phyloP scores from a whole-genome alignment of 2,888 invertebrate genomes.

The Balanococcus diminutus region DNA sequence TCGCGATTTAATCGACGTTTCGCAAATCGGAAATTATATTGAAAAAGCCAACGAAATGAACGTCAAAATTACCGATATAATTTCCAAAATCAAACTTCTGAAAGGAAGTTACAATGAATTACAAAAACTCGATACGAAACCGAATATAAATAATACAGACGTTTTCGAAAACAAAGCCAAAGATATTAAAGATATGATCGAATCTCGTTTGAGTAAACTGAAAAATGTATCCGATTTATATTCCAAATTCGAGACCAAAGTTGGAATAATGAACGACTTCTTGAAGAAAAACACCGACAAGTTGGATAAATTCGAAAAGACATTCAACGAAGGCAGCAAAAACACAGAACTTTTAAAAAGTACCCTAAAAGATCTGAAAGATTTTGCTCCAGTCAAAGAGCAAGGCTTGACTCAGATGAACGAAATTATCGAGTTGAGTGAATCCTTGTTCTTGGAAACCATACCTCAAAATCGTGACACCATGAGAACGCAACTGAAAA shows the following conservation, averaged over 20 bases:
- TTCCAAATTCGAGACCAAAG: slow-evolving; percentile 30
- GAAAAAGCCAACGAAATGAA: slow-evolving; percentile 70
- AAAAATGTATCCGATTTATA: not conserved
- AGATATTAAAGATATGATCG: slow-evolving; percentile 63
- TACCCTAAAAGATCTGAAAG: slow-evolving; percentile 77
- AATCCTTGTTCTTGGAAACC: slow-evolving; percentile 84
- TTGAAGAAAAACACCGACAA: slow-evolving; percentile 75
- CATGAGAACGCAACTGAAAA: slow-evolving; percentile 80
- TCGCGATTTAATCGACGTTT: slow-evolving; percentile 72
- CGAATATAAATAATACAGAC: slow-evolving; percentile 78
- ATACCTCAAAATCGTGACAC: slow-evolving; percentile 85
- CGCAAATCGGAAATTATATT: slow-evolving; percentile 73
- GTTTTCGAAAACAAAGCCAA: slow-evolving; percentile 80
- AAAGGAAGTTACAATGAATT: slow-evolving; percentile 74
- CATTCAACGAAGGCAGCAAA: slow-evolving; percentile 75
- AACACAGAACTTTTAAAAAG: slow-evolving; percentile 71
- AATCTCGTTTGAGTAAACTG: slow-evolving; percentile 24
- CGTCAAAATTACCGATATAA: slow-evolving; percentile 70
- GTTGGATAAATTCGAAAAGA: slow-evolving; percentile 73
- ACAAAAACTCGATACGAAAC: slow-evolving; percentile 78
- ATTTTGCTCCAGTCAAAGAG: slow-evolving; percentile 75
- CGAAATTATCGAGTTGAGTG: slow-evolving; percentile 83
- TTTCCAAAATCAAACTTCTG: slow-evolving; percentile 71
- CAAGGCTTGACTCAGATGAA: slow-evolving; percentile 79
- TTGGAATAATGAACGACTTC: slow-evolving; percentile 70